phyloP scores from a whole-genome alignment of 2,888 invertebrate species.

The Caenorhabditis imperialis region DNA sequence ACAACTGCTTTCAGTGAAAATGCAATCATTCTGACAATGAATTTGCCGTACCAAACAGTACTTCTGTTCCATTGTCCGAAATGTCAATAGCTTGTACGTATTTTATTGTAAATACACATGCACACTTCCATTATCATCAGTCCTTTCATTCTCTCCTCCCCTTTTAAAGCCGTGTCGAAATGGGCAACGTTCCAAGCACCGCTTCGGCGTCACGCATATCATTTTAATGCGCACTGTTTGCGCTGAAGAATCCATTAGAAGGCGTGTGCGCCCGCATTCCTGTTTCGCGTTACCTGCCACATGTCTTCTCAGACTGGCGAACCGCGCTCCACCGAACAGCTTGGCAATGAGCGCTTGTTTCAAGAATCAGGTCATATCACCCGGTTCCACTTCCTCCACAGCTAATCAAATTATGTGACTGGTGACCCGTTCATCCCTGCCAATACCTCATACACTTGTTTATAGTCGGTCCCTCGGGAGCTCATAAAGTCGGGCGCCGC shows the following conservation, averaged over 20 bases:
- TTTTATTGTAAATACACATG: conserved; percentile 21
- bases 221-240: conserved; percentile 55
- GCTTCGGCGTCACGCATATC: conserved; percentile 47
- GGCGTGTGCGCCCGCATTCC: conserved; percentile 17
- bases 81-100: conserved; percentile 34
- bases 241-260: conserved; percentile 47
- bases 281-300: conserved; percentile 29
- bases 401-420: conserved; percentile 43
- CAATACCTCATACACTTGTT: conserved; percentile 19
- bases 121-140: background rate
- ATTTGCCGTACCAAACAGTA: too few relatives aligned
- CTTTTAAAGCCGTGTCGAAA: conserved; percentile 19
- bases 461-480: conserved; percentile 17
- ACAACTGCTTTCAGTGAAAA: too few relatives aligned
- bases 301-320: background rate
- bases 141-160: conserved; percentile 1
- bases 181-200: conserved; percentile 47
- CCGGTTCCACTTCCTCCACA: conserved; percentile 24
- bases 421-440: conserved; percentile 31
- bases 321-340: background rate
- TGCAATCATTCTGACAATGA: too few relatives aligned
- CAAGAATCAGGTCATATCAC: conserved; percentile 45
- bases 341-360: background rate
- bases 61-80: too few relatives aligned
- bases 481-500: conserved; percentile 29